These are phyloP conservation scores for Turritopsis rubra DNA, from an alignment of 30 jellyfish, hydroid and myxozoan species.

Conservation along the genomic window DNA sequence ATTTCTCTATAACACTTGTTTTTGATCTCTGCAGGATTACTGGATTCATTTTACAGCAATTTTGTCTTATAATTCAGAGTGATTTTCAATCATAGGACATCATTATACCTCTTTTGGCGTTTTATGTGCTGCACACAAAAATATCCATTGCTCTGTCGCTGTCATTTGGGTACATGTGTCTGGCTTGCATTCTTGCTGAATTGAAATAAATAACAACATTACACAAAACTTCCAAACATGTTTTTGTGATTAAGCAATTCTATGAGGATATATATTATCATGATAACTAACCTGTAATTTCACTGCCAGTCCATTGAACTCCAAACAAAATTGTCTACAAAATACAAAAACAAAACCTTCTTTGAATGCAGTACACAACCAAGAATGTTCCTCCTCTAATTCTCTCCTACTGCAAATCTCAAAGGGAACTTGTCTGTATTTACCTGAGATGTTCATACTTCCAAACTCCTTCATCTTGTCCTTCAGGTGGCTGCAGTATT, in stretches of 20 bases:
- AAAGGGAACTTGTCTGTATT: neutral
- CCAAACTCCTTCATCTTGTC: conserved; percentile 99
- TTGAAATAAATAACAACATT: neutral
- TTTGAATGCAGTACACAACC: too few relatives aligned
- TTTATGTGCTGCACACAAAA: conserved; percentile 97
- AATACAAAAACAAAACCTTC: too few relatives aligned
- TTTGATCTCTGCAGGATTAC: too few relatives aligned
- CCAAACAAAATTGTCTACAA: conserved; percentile 97
- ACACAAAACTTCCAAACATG: neutral
- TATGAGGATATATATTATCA: too few relatives aligned
- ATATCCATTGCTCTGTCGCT: conserved; percentile 99
- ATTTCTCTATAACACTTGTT: too few relatives aligned
- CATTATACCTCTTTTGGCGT: conserved; percentile 80
- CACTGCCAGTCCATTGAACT: conserved; percentile 98
- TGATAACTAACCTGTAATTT: conserved; percentile 92
- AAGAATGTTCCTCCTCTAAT: too few relatives aligned
- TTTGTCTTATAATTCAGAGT: too few relatives aligned
- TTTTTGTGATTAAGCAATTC: neutral
- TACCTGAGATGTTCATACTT: conserved; percentile 97
- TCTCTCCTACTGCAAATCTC: neutral
- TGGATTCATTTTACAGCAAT: too few relatives aligned
- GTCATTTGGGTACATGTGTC: conserved; percentile 98
- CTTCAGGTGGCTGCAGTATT: conserved; percentile 95
- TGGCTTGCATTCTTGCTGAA: conserved; percentile 94
- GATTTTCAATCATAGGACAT: neutral